Base-by-base conservation (phyloP, 2,113 vertebrate species). In the Boulengeromyrus knoepffleri region DNA sequence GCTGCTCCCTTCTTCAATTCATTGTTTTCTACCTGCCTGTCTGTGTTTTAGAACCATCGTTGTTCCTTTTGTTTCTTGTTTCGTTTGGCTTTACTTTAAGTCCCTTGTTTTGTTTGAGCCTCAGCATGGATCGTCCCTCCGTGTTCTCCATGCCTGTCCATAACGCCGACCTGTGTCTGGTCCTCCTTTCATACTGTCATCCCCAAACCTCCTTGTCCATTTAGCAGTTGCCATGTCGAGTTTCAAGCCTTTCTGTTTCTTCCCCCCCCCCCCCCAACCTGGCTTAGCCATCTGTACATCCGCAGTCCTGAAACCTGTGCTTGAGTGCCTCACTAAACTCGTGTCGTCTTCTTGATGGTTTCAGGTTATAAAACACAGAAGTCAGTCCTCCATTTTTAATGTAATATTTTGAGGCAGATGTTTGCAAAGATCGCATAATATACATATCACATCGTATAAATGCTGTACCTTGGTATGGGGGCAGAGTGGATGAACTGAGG, bases 401-500 rank as follows among this genome's bases (percentile, higher is more conserved):
- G 31, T 77, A 77, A 42, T 8, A 77, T 77, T 77, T 39, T 19
- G 4, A 77, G 74, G 12, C n/a, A 6, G 74, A 13, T 53, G 36
- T 83, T 83, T 45, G 0, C 15, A 49, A 88, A 50, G 90, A 87
- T 27, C 58, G 84, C 88, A 42, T 58, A 8, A 56, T 56, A 56
- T 56, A 56, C 53, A 56, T 21, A 21, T 19, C 50, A 52, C 21
- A 89, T 91, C 90, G 89, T 91, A 89, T 89, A 89, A 90, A 88
- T 19, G 66, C 49, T 88, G 74, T 39, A 52, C 86, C 58, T 88
- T 87, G 90, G 90, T 89, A 85, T 88, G 91, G 89, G 88, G 91
- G 91, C 92, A 89, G 74, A 91, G 93, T 88, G 17, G 12, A n/a
- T 91, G 91, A 92, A 90, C 90, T 91, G 84, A 17, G 58, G 91